A percentile compares a stretch with the other conserved stretches of the same genome.
Conservation (phyloP, 2,888 invertebrate species). For the Hololepta plana region DNA sequence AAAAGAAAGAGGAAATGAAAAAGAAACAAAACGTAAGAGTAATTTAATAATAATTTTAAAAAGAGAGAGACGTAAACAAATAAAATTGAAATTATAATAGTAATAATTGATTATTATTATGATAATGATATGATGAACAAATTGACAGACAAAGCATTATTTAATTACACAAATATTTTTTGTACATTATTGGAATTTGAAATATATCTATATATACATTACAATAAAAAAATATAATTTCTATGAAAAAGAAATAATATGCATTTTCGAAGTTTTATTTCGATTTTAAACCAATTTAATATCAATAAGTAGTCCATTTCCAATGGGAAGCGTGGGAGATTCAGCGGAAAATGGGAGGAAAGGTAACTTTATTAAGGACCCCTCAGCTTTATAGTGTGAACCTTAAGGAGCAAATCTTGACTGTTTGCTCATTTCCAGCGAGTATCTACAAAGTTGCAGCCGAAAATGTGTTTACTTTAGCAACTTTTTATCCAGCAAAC, state of each 20-base stretch:
- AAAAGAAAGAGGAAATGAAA: conserved; percentile 11
- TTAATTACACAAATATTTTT: conserved; percentile 51
- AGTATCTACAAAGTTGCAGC: no score
- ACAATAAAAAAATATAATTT: conserved; percentile 21
- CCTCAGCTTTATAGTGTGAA: no score
- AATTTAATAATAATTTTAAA: conserved; percentile 5
- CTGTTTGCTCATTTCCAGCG: no score
- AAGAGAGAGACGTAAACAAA: not conserved
- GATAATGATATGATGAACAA: conserved; percentile 20
- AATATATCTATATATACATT: conserved; percentile 39
- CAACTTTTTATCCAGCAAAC: no score
- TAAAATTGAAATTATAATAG: conserved; percentile 4
- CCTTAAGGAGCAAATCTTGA: no score
- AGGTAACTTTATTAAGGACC: no score
- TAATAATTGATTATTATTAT: conserved; percentile 6
- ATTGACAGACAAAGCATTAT: conserved; percentile 40
- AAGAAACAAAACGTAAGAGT: conserved; percentile 8
- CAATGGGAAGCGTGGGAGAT: no score
- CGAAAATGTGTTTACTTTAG: no score
- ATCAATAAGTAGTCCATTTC: no score
- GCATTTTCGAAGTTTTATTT: no score
- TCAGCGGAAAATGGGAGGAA: no score
- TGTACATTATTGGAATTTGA: conserved; percentile 56
- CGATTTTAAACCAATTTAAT: no score
- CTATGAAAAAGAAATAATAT: not conserved